Percentiles rank a stretch among this genome's conserved stretches.
phyloP scores from a whole-genome alignment of 2,797 vertebrate species.

The Lycodopsis pacificus region DNA sequence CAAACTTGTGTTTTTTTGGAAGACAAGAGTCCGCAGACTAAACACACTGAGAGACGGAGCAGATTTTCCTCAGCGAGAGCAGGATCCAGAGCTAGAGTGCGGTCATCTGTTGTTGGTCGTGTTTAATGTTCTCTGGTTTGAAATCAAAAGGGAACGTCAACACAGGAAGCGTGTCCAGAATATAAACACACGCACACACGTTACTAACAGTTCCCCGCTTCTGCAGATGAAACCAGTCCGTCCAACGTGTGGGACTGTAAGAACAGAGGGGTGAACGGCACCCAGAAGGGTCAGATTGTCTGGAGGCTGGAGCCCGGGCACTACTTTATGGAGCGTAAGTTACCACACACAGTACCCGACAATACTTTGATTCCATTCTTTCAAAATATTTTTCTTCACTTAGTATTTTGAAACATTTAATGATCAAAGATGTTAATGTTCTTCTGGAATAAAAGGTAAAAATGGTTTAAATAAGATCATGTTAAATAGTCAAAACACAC shows the following conservation, averaged over 20 bases:
- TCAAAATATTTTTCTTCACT: neutral
- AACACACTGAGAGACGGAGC: constrained; percentile 43
- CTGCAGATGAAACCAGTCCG: constrained; percentile 94
- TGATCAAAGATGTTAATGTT: neutral
- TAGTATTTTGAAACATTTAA: neutral
- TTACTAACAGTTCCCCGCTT: constrained; percentile 3
- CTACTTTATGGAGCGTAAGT: constrained; percentile 98
- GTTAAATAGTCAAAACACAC: neutral
- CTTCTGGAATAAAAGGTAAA: neutral
- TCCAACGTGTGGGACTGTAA: constrained; percentile 99
- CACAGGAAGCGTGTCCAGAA: neutral
- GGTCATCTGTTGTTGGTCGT: constrained; percentile 23
- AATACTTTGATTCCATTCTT: neutral
- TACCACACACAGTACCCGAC: neutral
- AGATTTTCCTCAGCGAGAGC: constrained; percentile 20
- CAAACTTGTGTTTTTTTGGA: constrained; percentile 48
- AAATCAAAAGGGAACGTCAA: constrained; percentile 17
- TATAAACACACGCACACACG: neutral
- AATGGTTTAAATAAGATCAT: neutral
- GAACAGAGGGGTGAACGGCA: constrained; percentile 97
- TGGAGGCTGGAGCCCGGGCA: constrained; percentile 96
- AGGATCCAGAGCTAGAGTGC: neutral
- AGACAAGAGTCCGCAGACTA: constrained; percentile 56
- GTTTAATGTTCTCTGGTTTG: constrained; percentile 25
- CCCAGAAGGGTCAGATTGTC: constrained; percentile 97